Base-by-base conservation (phyloP, 2,113 vertebrate species). In the Capra hircus region DNA sequence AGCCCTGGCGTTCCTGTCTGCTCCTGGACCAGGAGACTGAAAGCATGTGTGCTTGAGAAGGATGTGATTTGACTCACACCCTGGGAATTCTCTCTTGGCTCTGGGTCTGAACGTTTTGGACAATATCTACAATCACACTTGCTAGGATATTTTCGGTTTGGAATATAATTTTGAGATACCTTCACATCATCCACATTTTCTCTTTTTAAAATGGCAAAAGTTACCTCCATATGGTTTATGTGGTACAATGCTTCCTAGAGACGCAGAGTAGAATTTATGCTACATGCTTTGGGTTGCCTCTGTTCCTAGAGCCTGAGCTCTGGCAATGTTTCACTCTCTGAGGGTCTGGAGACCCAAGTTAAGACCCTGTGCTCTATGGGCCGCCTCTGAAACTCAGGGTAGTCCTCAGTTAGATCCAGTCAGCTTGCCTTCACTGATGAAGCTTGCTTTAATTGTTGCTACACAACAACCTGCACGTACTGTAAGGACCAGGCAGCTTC, bases 181-280 rank as follows among this genome's bases (percentile, higher is more conserved):
- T 80, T 80, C 43, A 82, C 2, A 86, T 95, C 52, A 64, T 13
- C 43, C 62, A 57, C 48, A 33, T 30, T 86, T 95, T 89, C 86
- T 94, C 60, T 82, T 36, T 93, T 93, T 86, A 92, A 97, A 90
- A 94, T 74, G 84, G 82, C 53, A 43, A 91, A 80, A 82, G 6
- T 1, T 57, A 50, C 74, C 53, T 86, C 81, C 28, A 2, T 81
- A 25, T 82, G 91, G 64, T 71, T 91, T 25, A 1, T 30, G 40
- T 59, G 52, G 81, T 33, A 11, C 52, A 50, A 8, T 30, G 43
- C 45, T 77, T 55, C 27, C 3, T 13, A 50, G 80, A 52, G 23
- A 21, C 19, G 33, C 21, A 14, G 81, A 40, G 87, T 25, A 36
- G 89, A 40, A 60, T n/a, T 77, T 43, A 12, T 28, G 62, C 82